Base-by-base conservation (phyloP, 2,888 invertebrate species). In the Abscondita cerata region DNA sequence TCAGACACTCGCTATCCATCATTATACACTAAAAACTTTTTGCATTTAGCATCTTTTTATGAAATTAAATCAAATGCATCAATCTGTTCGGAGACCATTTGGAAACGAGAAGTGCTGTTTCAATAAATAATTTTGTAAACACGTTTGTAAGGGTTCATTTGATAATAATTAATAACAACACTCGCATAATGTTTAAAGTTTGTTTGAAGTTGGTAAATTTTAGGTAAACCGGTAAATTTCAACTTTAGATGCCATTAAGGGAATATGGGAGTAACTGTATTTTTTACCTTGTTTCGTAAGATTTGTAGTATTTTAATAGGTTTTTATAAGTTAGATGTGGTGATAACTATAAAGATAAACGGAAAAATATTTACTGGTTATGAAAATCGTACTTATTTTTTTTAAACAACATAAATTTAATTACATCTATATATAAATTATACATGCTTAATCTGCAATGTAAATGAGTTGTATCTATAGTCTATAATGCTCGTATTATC, bases 1-100 rank as follows among this genome's bases (percentile, higher is more conserved):
- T 59, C 52, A 48, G 40, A 48, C 59, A 59, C 52, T 52, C 44
- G 44, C 38, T 59, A 59, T 59, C 59, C 38, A 46, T 33, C 20
- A 51, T 2, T 51, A 18, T 36, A 34, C 2, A 25, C 20, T 31
- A 50, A 25, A 47, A 50, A 20, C 20, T 25, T 47, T 9, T n/a
- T n/a, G n/a, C n/a, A n/a, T n/a, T n/a, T n/a, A n/a, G n/a, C n/a
- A n/a, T n/a, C n/a, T n/a, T n/a, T n/a, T n/a, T n/a, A n/a, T n/a
- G n/a, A n/a, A n/a, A n/a, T n/a, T n/a, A n/a, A n/a, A n/a, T n/a
- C n/a, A n/a, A n/a, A n/a, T n/a, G n/a, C n/a, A n/a, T n/a, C n/a
- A n/a, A n/a, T n/a, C n/a, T n/a, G n/a, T n/a, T n/a, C n/a, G n/a
- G n/a, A n/a, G n/a, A n/a, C n/a, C n/a, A n/a, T n/a, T n/a, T n/a